Percentiles rank a stretch among this genome's conserved stretches.
These are phyloP conservation scores for Meteorus colon DNA, from an alignment of 2,888 invertebrate genomes.

Conservation along the genomic window DNA sequence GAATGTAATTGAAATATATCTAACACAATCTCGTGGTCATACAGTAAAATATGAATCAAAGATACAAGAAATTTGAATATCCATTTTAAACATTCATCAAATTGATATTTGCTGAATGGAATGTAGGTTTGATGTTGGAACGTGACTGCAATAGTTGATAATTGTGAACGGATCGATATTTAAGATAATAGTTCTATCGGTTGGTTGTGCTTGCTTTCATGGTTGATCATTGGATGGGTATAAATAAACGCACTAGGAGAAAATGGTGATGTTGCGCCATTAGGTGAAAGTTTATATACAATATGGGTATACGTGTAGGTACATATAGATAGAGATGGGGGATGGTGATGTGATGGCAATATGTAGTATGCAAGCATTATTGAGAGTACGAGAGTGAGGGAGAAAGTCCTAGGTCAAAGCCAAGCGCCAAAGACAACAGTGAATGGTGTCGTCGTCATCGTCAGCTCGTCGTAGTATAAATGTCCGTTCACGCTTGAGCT, in stretches of 20 bases:
- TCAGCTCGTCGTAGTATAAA: slow-evolving; percentile 4
- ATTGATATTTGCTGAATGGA: background rate
- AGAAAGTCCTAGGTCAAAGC: slow-evolving; percentile 24
- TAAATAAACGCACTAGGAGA: too few relatives aligned
- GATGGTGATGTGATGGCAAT: too few relatives aligned
- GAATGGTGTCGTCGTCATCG: slow-evolving; percentile 14
- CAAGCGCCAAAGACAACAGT: slow-evolving; percentile 9
- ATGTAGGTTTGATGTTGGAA: background rate
- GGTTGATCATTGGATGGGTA: background rate
- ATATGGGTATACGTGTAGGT: background rate
- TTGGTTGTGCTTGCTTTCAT: background rate
- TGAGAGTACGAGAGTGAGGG: background rate
- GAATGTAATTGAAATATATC: too few relatives aligned
- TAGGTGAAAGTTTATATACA: background rate
- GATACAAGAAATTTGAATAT: background rate
- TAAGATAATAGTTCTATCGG: background rate
- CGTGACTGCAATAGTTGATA: background rate
- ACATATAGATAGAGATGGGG: background rate
- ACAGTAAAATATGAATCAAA: background rate
- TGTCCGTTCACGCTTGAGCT: slow-evolving; percentile 24
- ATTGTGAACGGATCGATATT: background rate
- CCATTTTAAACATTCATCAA: background rate
- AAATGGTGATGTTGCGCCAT: too few relatives aligned
- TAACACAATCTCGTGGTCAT: too few relatives aligned
- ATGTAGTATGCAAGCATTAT: background rate